Conservation (phyloP, 1,140 invertebrate species). For the Drosophila tristis region DNA sequence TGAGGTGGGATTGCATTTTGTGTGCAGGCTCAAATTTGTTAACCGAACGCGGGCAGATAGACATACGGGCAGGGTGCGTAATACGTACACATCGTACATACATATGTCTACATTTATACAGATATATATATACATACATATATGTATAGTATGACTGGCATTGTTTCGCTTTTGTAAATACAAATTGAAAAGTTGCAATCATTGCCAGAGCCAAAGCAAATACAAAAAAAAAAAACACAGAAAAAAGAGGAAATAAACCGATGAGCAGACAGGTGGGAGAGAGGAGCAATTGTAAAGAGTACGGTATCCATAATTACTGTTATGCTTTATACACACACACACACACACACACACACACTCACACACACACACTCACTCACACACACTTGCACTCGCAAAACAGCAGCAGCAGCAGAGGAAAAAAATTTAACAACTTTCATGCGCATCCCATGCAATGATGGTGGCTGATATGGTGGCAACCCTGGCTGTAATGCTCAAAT, state of each 20-base stretch:
- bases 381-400: background rate
- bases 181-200: constrained; percentile 66
- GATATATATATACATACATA: no score
- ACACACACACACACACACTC: background rate
- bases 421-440: constrained; percentile 34
- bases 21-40: constrained; percentile 32
- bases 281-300: constrained; percentile 15
- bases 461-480: constrained; percentile 5
- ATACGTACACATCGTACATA: constrained; percentile 3
- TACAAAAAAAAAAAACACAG: constrained; percentile 18
- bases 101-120: no score
- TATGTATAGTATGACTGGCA: constrained; percentile 25
- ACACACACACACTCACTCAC: no score
- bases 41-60: background rate
- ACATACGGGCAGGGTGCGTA: background rate
- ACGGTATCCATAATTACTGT: constrained; percentile 61
- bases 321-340: constrained; percentile 42
- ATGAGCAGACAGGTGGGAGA: constrained; percentile 39
- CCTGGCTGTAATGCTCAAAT: constrained; percentile 38
- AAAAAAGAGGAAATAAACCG: constrained; percentile 6
- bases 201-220: constrained; percentile 42
- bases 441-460: background rate
- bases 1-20: constrained; percentile 18
- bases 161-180: constrained; percentile 55
- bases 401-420: background rate